Evolutionary conservation across 2,797 vertebrate species (phyloP), one percentile per base, ranked within the genome.

Genomic region (Tenualosa thibaudeaui): DNA sequence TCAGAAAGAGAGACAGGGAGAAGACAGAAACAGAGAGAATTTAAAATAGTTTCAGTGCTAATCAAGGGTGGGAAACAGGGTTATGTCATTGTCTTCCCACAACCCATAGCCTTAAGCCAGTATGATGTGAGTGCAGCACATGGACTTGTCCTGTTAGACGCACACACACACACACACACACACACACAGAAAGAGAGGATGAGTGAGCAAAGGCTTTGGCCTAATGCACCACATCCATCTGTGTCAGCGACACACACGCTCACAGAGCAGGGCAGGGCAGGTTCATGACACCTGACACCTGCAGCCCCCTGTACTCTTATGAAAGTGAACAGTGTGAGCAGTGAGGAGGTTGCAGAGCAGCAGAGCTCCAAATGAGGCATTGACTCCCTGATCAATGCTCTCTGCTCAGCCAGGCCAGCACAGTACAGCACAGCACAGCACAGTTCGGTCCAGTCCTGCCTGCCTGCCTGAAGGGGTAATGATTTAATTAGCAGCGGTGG

Each of bases 401-500:
- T 83, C 71, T 56, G 53, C 46, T 46, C 46, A 65, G 81, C 53
- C 7, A 3, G 0, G 2, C 43, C 58, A 49, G 75, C 84, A 31
- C 65, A 82, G 82, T 62, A 17, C 12, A 46, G 46, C 62, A 46
- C 51, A 53, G 51, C 3, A 53, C 51, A 53, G 51, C 13, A 3
- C 51, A 53, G 12, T 53, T 46, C 17, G 3, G 58, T 15, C 13
- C 5, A 19, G 58, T 2, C 46, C 46, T 4, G 46, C 46, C 46
- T 46, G 46, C 7, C 4, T 0, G 65, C 7, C n/a, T 31, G 65
- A 3, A 13, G 65, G 65, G 31, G 12, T 71, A 87, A 86, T 88
- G 86, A 88, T 58, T 87, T 84, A 85, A 87, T 88, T 87, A 89
- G 82, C 78, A 71, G 85, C 8, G 49, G 82, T 54, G 46, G 24